Base-by-base conservation (phyloP, 2,113 vertebrate species). In the Cyphomyrus plagiostoma region DNA sequence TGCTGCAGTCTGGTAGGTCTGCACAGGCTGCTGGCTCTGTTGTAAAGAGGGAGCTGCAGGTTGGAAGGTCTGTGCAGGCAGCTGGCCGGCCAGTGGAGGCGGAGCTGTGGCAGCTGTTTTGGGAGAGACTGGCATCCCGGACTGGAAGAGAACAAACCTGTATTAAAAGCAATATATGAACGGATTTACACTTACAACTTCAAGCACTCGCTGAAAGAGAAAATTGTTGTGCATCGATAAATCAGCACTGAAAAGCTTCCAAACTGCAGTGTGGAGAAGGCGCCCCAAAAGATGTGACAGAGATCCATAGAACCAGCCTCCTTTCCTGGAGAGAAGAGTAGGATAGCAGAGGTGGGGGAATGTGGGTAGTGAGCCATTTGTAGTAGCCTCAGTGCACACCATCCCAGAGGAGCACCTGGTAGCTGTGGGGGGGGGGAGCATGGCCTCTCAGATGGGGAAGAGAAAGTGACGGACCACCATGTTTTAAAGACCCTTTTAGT, bases 41-140 rank as follows among this genome's bases (percentile, higher is more conserved):
- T 48, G 89, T 30, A 58, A 26, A 30, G 88, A 26, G 90, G 87
- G 83, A 86, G 39, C 88, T 48, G 84, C 90, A 0, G 94, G 90
- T 0, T 92, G 92, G 52, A 96, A 96, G 0, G 94, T 91, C 83
- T 95, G 97, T 92, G 87, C 87, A 0, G 95, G 92, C 74, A 97
- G 96, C 83, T 95, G 97, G 90, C 94, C 96, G 26, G 94, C 92
- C 46, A 92, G 89, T 3, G 88, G 93, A 70, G 95, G 46, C 39
- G 89, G 89, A 89, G 90, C 89, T 0, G 94, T 58, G 13, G 15
- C 0, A 0, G 95, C 89, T 0, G 92, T 86, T 0, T 91, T 1
- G 0, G 91, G 92, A 70, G 92, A 90, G 0, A 93, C 3, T 0
- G 94, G 88, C 80, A 95, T 90, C 3, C 95, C 93, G 15, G 96